Evolutionary conservation across 2,888 invertebrate genomes (phyloP).

Genomic region (Ashinkailepas kermadecensis): DNA sequence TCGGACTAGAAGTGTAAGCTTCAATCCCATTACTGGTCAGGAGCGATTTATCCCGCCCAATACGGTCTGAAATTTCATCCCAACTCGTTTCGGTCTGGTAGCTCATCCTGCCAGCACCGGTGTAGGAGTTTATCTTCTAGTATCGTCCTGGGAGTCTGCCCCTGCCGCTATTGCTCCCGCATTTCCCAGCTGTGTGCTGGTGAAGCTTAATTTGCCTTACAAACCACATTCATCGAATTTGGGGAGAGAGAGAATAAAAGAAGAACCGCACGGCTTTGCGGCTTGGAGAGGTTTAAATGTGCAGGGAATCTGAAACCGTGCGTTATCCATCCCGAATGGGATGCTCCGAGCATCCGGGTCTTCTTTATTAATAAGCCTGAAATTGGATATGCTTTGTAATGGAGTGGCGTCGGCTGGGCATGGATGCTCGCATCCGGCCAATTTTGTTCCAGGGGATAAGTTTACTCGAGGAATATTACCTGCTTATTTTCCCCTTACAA

Average conservation of each 20-base stretch:
- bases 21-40: no score
- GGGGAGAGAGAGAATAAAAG: neutral
- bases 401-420: neutral
- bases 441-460: neutral
- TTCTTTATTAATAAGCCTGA: slow-evolving; percentile 1
- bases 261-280: neutral
- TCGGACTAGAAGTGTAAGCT: no score
- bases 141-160: no score
- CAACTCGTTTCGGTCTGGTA: no score
- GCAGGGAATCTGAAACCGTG: neutral
- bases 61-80: no score
- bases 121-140: no score
- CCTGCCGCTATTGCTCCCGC: no score
- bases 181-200: no score
- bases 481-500: neutral
- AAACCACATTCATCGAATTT: neutral
- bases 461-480: neutral
- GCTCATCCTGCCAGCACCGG: no score
- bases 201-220: neutral
- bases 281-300: neutral
- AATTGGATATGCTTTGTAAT: slow-evolving; percentile 6
- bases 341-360: neutral
- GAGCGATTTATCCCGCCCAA: no score
- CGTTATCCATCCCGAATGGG: neutral
- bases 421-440: neutral